Base-by-base conservation (phyloP, 2,113 vertebrate genomes). In the Tenebrosternarchus preto region DNA sequence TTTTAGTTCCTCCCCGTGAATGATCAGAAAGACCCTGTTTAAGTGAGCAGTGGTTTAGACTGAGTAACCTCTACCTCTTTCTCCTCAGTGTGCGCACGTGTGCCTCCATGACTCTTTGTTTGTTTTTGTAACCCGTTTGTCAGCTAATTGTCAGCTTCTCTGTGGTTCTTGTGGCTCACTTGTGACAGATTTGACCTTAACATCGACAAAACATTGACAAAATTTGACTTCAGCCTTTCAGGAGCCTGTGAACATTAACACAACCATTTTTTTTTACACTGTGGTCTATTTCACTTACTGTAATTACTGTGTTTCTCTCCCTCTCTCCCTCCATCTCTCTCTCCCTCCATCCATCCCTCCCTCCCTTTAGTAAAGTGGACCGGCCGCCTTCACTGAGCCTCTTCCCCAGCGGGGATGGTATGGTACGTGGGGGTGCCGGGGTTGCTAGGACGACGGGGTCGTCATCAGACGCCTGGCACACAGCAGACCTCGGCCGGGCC, bases 391-490 rank as follows among this genome's bases (percentile, higher is more conserved):
- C 97, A 81, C 91, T 99, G 94, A 98, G 95, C 81, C 94, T 99
- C 87, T 97, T 95, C 91, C 94, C 96, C 81, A 92, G 95, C 75
- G 87, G 94, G 7, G 98, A 99, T 88, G 94, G 96, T 90, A 97
- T 95, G 96, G 97, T 98, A 98, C 93, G 96, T 97, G 96, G 95
- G 90, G 96, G 95, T 92, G 94, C 92, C 88, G 93, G 92, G 90
- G 96, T 95, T 94, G 94, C 93, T 94, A 96, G 93, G 94, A 94
- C 94, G 91, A 57, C 92, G 92, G 93, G 94, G 91, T 55, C 92
- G 92, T 93, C 95, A 90, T 93, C 96, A 93, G 96, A 98, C 94
- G 94, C 95, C 94, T 97, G 96, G 96, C 96, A 95, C 92, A 94
- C 95, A 93, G 95, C 94, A 89, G 95, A 96, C 92, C 95, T 96